Evolutionary conservation across 2,888 invertebrate species (phyloP), one percentile per base, ranked within the genome.

Genomic region (Odontocolon sp.): DNA sequence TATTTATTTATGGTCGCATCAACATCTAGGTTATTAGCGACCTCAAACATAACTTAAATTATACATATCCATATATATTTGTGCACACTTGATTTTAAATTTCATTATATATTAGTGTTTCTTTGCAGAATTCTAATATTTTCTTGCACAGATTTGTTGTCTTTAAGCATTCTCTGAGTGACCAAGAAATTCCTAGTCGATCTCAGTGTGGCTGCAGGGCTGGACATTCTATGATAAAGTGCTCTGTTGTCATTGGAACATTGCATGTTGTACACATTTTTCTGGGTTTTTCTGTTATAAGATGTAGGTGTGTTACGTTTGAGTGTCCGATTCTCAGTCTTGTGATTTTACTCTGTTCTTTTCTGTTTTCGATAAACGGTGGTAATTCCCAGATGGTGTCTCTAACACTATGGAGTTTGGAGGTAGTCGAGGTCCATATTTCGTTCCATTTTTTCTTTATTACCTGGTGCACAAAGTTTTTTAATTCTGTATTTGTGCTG

Each of bases 311-410:
- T 11, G 42, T 57, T 9, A 68, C 8, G n/a, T 26, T 57, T 6
- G 56, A 11, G 28, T 68, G 45, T 4, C 57, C 57, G 6, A 57
- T 56, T 18, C 56, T 23, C 4, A 68, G 38, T n/a, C 68, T 18
- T n/a, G 42, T 26, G 4, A 67, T 4, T 3, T 11, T 18, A 3
- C 8, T 9, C 52, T 31, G 31, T 5, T 28, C 8, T 50, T 31
- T 64, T 8, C 64, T 23, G 16, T n/a, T 67, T 56, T 2, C 3
- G 3, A n/a, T 11, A n/a, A 21, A n/a, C 11, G 40, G 56, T 23
- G 50, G 31, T n/a, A 33, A 33, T 9, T 52, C 52, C 38, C 2
- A 23, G 9, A 50, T 26, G 26, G 11, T 38, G n/a, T 9, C 2
- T 36, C 40, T 56, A 16, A 64, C 33, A 9, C 6, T 18, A 5